These are phyloP conservation scores for Sylvia atricapilla DNA, from an alignment of 2,113 vertebrate genomes.

Conservation along the genomic window DNA sequence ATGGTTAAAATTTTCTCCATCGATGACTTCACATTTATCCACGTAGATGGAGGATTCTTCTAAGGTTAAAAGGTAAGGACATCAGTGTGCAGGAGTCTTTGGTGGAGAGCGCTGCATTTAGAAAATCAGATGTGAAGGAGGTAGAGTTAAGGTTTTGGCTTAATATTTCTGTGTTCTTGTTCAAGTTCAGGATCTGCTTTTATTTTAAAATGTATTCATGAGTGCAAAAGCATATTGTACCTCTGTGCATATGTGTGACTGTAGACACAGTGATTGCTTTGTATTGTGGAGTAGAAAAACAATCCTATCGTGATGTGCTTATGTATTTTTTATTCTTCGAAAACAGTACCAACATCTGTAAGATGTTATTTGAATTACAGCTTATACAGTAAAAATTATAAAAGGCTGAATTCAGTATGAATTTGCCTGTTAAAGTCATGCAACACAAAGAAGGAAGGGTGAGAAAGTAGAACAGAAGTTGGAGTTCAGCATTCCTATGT, in stretches of 20 bases:
- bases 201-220: background rate
- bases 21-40: background rate
- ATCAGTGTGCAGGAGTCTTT: background rate
- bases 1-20: conserved; percentile 23
- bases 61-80: background rate
- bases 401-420: background rate
- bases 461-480: background rate
- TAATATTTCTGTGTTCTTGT: background rate
- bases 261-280: background rate
- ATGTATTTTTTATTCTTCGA: background rate
- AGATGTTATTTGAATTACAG: background rate
- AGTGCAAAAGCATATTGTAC: background rate
- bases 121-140: background rate
- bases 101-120: background rate
- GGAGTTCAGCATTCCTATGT: background rate
- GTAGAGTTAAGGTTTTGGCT: background rate
- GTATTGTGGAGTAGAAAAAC: background rate
- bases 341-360: background rate
- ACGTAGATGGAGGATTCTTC: background rate
- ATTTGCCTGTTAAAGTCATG: background rate
- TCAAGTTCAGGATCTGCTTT: background rate
- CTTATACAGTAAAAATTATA: background rate
- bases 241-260: background rate
- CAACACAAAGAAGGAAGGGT: background rate
- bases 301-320: background rate